Conservation (phyloP, 2,113 vertebrate species). For the Tragelaphus strepsiceros region DNA sequence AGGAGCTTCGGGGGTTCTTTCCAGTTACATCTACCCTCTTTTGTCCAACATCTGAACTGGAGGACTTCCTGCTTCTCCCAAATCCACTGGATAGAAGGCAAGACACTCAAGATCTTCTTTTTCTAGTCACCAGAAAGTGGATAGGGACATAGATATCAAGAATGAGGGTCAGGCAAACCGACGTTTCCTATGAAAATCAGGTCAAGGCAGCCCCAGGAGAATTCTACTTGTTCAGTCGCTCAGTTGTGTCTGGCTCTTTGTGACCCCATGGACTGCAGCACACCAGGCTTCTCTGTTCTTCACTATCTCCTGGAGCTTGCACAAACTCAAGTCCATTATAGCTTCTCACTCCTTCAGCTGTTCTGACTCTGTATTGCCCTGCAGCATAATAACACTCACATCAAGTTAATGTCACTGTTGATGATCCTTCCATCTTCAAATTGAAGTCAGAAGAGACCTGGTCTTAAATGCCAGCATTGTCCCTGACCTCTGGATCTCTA, state of each 20-base stretch:
- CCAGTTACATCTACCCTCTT: not conserved
- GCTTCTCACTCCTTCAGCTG: not conserved
- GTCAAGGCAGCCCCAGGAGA: not conserved
- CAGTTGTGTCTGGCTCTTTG: not conserved
- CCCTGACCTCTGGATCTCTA: not conserved
- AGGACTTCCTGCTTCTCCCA: not conserved
- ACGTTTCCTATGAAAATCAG: not conserved
- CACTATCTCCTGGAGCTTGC: not conserved
- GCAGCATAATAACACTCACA: not conserved
- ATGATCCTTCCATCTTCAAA: not conserved
- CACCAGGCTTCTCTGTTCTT: not conserved
- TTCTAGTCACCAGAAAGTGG: not conserved
- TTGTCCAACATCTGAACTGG: not conserved
- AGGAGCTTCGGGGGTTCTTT: not conserved
- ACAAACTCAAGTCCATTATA: not conserved
- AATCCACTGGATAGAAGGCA: not conserved
- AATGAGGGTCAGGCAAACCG: not conserved
- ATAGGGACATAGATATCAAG: not conserved
- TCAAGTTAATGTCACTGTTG: not conserved
- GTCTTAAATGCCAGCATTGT: not conserved
- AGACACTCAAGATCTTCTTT: not conserved
- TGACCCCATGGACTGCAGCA: not conserved
- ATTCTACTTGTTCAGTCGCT: not conserved
- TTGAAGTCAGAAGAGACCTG: not conserved
- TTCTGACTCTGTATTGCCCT: not conserved